Base-by-base conservation (phyloP, 2,888 invertebrate genomes). In the Tryphoninae sp. region DNA sequence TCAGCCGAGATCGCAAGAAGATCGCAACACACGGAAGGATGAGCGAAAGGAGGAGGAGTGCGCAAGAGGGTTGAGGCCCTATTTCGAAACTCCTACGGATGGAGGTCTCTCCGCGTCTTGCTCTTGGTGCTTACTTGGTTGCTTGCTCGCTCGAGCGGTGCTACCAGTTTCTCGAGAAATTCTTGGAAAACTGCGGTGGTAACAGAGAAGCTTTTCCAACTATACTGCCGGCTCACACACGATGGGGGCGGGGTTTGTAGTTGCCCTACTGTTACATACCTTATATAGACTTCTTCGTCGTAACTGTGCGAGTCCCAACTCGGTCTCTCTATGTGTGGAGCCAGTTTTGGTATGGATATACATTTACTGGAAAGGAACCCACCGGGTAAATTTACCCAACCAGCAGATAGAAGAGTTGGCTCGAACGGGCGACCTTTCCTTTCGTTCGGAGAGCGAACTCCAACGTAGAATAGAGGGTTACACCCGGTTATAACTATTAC, bases 91-190 rank as follows among this genome's bases (percentile, higher is more conserved):
- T 81, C 55, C 58, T 77, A 62, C 62, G 40, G 45, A 65, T 49
- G 45, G 58, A 58, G 65, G 33, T 75, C 45, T 65, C 65, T 26
- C 74, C 45, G 26, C 59, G 51, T 33, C 40, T 26, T 40, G 58
- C 62, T 64, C 59, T 80, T 33, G 26, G 33, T 68, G 78, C 64
- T 69, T 59, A 59, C 74, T 81, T 51, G 78, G 73, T 69, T 69
- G 61, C 62, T 58, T 58, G 62, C 73, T 77, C 73, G 59, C 59
- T 81, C 74, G 65, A 74, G 64, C 69, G 65, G 74, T 51, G 33
- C 77, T 65, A 73, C 76, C 67, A 77, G 72, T 78, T 81, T 78
- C 81, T 65, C 78, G 58, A 53, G 69, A 51, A 77, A 69, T 64
- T 65, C 58, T 68, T 45, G 55, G 53, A 67, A 53, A 68, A 67